phyloP scores from a whole-genome alignment of 2,113 vertebrate genomes.

The Myiagra hebetior region DNA sequence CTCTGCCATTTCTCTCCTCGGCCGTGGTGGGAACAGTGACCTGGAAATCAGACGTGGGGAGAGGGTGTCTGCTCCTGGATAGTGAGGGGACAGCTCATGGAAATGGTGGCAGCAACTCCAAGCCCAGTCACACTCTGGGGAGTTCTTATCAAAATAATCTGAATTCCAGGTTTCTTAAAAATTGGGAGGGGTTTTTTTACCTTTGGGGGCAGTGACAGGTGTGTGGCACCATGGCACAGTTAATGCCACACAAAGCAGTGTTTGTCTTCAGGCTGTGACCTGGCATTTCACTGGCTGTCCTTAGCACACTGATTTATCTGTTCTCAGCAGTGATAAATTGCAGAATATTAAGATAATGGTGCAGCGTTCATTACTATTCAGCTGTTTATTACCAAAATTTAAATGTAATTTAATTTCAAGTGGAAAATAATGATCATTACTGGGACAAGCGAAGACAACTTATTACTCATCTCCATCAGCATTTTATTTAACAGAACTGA shows the following conservation, averaged over 20 bases:
- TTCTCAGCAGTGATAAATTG: constrained; percentile 2
- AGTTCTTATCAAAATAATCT: not conserved
- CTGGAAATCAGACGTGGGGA: not conserved
- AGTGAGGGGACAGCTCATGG: not conserved
- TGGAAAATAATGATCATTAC: constrained; percentile 11
- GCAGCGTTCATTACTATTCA: constrained; percentile 1
- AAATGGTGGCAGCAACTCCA: not conserved
- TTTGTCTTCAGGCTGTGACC: not conserved
- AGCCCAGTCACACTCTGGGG: not conserved
- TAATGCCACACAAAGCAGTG: not conserved
- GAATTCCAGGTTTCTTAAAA: not conserved
- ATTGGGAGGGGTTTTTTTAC: not conserved
- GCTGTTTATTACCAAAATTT: not conserved
- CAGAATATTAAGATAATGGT: constrained; percentile 17
- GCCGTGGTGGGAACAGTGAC: too few species aligned
- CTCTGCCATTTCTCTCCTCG: too few species aligned
- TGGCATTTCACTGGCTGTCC: not conserved
- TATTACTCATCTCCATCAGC: not conserved
- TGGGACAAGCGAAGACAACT: not conserved
- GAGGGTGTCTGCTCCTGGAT: not conserved
- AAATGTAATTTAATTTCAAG: constrained; percentile 22
- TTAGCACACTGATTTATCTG: not conserved
- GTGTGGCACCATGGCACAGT: not conserved
- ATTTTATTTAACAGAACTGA: not conserved
- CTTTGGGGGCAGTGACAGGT: not conserved